Base-by-base conservation (phyloP, 1,140 invertebrate species). In the Drosophila nikananu region DNA sequence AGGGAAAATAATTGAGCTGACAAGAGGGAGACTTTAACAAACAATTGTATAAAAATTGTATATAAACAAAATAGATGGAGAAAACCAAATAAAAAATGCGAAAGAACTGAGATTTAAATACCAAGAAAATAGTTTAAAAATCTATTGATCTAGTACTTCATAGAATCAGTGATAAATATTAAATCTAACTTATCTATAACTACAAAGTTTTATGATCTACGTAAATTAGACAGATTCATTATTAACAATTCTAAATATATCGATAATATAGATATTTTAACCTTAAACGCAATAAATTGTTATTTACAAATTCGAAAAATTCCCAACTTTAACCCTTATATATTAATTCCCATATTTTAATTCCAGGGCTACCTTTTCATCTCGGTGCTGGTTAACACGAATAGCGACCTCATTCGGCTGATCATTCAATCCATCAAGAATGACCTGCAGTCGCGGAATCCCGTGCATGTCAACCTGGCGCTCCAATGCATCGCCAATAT, bases 371-470 rank as follows among this genome's bases (percentile, higher is more conserved):
- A 99, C 94, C 94, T 99, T 70, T 99, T 99, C 94, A 99, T 99
- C 94, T 99, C 99, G 71, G 99, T 99, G 42, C 95, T 99, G 94
- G 98, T 99, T 70, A 99, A 99, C 93, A 99, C 98, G 79, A 99
- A 99, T 94, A 99, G 98, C 94, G 99, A 99, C 94, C 95, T 99
- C 87, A 99, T 99, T 93, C 99, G 99, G 93, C 95, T 99, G 80
- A 99, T 99, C 72, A 99, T 99, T 81, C 99, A 99, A 94, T 99
- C 98, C 91, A 99, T 99, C 93, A 99, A 99, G 94, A 99, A 99
- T 95, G 99, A 99, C 94, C 94, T 99, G 81, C 95, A 96, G 80
- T 99, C 98, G 57, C 95, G 98, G 70, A 99, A 99, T 94, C 99
- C 99, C 19, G 98, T 99, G 84, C 98, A 99, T 93, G 98, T 99